These are phyloP conservation scores for Parascotia fuliginaria DNA, from an alignment of 2,888 invertebrate species.

Conservation along the genomic window DNA sequence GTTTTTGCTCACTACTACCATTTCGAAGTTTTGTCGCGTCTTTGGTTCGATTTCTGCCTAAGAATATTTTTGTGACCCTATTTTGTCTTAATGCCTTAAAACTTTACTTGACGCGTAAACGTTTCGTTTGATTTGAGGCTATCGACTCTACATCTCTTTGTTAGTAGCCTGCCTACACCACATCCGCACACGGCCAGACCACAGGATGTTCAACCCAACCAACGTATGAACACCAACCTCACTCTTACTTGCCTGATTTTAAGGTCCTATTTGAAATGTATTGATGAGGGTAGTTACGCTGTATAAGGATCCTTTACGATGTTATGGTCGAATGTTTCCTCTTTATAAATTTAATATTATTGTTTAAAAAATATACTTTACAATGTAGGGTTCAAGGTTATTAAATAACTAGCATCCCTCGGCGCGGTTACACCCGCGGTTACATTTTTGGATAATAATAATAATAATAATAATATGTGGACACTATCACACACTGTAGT, in stretches of 20 bases:
- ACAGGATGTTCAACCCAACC: slow-evolving; percentile 65
- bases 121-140: slow-evolving; percentile 42
- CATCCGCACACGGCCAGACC: slow-evolving; percentile 73
- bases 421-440: no score
- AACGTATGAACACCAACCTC: slow-evolving; percentile 14
- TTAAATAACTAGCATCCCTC: no score
- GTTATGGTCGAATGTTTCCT: slow-evolving; percentile 56
- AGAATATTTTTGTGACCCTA: no score
- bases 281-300: neutral
- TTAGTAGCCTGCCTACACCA: slow-evolving; percentile 55
- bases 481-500: no score
- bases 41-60: no score
- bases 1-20: no score
- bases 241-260: slow-evolving; percentile 15
- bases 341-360: slow-evolving; percentile 37
- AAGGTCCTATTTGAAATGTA: slow-evolving; percentile 33
- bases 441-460: no score
- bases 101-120: slow-evolving; percentile 25
- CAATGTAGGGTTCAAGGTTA: slow-evolving; percentile 36
- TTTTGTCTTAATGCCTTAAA: neutral
- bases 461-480: no score
- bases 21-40: no score
- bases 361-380: slow-evolving; percentile 33
- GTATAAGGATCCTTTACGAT: slow-evolving; percentile 45
- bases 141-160: slow-evolving; percentile 50